Conservation (phyloP, 2,797 vertebrate species). For the Sphenopsis melanotis region DNA sequence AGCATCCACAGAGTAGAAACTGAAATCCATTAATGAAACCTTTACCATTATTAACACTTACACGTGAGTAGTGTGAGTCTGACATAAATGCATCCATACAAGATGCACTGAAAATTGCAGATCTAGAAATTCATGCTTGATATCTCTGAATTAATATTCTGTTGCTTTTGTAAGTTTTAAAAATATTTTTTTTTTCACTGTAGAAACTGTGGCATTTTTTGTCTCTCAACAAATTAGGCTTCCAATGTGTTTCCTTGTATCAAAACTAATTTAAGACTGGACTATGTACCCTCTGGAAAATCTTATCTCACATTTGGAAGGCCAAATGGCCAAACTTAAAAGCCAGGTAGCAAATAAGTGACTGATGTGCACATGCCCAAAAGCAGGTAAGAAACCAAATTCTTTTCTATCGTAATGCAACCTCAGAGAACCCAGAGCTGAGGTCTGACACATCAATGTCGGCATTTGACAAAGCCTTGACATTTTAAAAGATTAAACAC, state of each 20-base stretch:
- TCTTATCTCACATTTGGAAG: not conserved
- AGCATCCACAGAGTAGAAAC: not conserved
- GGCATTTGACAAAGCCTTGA: not conserved
- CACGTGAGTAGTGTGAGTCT: not conserved
- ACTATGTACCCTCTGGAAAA: not conserved
- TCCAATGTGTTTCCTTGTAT: fast-evolving
- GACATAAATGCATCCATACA: not conserved
- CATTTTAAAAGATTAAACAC: not conserved
- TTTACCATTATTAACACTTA: not conserved
- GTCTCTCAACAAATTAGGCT: fast-evolving
- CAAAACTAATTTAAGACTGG: not conserved
- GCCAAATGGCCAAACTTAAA: not conserved
- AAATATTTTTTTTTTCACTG: not conserved
- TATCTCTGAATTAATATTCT: not conserved
- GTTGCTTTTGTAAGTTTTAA: not conserved
- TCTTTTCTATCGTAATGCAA: not conserved
- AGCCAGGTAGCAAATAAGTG: not conserved
- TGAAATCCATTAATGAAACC: not conserved
- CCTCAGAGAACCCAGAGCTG: not conserved
- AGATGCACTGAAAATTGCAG: not conserved
- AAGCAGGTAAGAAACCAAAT: not conserved
- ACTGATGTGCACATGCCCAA: not conserved
- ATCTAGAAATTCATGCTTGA: not conserved
- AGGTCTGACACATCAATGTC: fast-evolving
- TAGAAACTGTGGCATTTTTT: not conserved